phyloP scores from a whole-genome alignment of 2,113 vertebrate species.

The Xyrauchen texanus region DNA sequence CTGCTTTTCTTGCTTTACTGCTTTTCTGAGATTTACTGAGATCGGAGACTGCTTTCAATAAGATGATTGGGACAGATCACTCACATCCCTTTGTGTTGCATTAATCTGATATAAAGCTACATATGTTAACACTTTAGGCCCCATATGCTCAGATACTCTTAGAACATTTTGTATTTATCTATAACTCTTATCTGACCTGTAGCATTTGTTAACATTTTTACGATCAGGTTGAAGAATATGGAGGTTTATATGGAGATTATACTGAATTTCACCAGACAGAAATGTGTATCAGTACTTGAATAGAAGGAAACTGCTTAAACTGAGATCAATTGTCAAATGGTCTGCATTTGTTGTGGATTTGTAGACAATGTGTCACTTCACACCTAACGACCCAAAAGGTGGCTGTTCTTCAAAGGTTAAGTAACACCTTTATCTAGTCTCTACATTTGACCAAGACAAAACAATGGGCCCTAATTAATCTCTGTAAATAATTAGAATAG shows the following conservation, averaged over 20 bases:
- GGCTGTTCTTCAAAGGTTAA: constrained; percentile 1
- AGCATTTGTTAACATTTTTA: neutral
- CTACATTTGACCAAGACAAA: neutral
- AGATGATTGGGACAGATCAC: constrained; percentile 27
- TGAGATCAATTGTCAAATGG: constrained; percentile 1
- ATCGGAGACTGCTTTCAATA: constrained; percentile 21
- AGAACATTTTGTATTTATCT: neutral
- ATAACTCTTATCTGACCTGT: neutral
- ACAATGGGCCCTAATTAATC: neutral
- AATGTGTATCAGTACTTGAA: neutral
- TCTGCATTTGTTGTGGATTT: neutral
- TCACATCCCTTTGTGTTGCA: constrained; percentile 1
- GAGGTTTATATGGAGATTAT: neutral
- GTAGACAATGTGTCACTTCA: neutral
- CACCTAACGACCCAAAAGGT: neutral
- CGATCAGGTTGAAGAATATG: too few species aligned
- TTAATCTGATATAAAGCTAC: constrained; percentile 13
- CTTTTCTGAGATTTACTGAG: constrained; percentile 16
- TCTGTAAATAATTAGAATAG: neutral
- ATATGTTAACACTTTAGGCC: constrained; percentile 25
- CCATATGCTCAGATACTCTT: constrained; percentile 41
- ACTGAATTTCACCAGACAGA: neutral
- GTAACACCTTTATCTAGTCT: constrained; percentile 15
- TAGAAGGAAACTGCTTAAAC: neutral
- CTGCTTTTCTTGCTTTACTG: too few species aligned